Conservation (phyloP, 2,113 vertebrate species). For the Pavo muticus region DNA sequence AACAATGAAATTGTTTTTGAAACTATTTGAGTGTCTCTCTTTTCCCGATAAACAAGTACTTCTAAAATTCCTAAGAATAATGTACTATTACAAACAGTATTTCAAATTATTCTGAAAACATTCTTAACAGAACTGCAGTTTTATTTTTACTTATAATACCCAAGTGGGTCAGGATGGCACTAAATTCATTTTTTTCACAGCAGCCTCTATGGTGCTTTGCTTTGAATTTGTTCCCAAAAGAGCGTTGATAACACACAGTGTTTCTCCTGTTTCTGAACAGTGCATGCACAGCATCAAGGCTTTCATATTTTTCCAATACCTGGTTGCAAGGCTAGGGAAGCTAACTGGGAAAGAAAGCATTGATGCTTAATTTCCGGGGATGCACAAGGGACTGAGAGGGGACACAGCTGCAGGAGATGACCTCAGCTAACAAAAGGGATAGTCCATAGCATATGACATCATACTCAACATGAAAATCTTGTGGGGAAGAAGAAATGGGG, state of each 20-base stretch:
- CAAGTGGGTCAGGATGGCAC: neutral
- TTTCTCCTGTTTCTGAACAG: neutral
- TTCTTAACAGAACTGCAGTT: neutral
- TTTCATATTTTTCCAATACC: neutral
- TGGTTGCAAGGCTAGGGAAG: neutral
- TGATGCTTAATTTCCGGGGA: neutral
- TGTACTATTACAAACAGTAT: neutral
- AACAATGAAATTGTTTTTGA: neutral
- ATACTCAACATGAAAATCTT: neutral
- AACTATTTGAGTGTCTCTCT: neutral
- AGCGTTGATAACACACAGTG: neutral
- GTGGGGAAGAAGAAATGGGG: neutral
- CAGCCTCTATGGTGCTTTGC: neutral
- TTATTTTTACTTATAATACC: neutral
- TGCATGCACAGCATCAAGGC: neutral
- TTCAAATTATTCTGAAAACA: neutral
- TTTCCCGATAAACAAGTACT: neutral
- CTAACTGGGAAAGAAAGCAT: neutral
- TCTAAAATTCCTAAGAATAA: neutral
- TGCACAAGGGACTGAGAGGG: neutral
- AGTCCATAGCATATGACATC: rapidly evolving
- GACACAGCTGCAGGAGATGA: rapidly evolving
- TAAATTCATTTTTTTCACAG: neutral
- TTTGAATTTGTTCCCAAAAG: neutral
- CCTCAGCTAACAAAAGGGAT: neutral